Conservation (phyloP, 2,888 invertebrate genomes). For the Apantesis nais region DNA sequence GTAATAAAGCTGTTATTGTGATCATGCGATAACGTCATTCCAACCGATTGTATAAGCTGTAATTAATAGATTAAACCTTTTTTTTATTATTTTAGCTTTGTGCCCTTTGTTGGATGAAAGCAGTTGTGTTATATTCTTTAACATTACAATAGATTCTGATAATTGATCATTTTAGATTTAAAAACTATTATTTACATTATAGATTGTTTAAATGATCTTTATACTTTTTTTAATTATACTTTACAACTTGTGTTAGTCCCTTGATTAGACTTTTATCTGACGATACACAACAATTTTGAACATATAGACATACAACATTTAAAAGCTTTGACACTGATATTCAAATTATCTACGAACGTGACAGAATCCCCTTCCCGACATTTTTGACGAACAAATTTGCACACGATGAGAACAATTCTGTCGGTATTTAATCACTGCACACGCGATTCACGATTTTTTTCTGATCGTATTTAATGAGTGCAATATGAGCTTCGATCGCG, state of each 20-base stretch:
- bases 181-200: constrained; percentile 27
- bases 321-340: constrained; percentile 75
- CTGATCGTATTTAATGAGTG: constrained; percentile 35
- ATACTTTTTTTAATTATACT: constrained; percentile 47
- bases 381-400: constrained; percentile 49
- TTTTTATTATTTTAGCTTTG: constrained; percentile 30
- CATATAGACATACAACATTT: constrained; percentile 69
- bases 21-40: constrained; percentile 61
- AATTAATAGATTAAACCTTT: constrained; percentile 25
- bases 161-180: not conserved
- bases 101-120: constrained; percentile 34
- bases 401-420: constrained; percentile 47
- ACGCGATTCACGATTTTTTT: constrained; percentile 50
- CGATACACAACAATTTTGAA: constrained; percentile 51
- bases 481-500: constrained; percentile 47
- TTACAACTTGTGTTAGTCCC: constrained; percentile 57
- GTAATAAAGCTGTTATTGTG: constrained; percentile 26
- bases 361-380: constrained; percentile 62
- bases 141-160: not conserved
- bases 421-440: constrained; percentile 58
- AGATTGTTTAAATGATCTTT: constrained; percentile 21
- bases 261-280: constrained; percentile 51
- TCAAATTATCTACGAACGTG: constrained; percentile 78
- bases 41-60: constrained; percentile 41
- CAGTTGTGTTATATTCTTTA: not conserved